These are phyloP conservation scores for Spheniscus mendiculus DNA, from an alignment of 2,113 vertebrate genomes.

Conservation along the genomic window DNA sequence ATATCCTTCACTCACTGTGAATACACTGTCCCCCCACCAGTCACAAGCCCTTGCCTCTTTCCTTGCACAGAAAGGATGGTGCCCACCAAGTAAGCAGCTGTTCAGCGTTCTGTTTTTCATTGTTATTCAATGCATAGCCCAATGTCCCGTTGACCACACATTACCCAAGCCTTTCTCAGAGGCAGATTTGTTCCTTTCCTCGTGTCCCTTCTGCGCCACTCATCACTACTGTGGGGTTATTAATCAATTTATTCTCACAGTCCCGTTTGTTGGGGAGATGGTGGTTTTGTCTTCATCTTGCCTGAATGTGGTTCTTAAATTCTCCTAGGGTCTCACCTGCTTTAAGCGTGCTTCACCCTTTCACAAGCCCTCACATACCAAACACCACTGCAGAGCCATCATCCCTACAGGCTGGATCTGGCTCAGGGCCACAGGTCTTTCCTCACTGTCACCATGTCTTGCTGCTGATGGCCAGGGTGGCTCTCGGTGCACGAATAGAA, in stretches of 20 bases:
- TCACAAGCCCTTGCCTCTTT: neutral
- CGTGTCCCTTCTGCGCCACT: neutral
- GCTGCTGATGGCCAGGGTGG: neutral
- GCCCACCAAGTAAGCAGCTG: neutral
- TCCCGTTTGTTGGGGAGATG: rapidly evolving
- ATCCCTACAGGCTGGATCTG: neutral
- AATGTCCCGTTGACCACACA: neutral
- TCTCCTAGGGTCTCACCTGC: too few species aligned
- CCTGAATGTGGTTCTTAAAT: neutral
- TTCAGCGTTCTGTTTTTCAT: neutral
- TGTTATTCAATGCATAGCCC: neutral
- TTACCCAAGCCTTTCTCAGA: neutral
- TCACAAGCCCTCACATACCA: neutral
- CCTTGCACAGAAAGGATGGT: neutral
- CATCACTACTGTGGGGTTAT: neutral
- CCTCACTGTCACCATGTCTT: neutral
- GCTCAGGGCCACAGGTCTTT: neutral
- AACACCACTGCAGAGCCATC: neutral
- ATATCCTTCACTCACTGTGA: neutral
- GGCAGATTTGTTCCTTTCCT: neutral
- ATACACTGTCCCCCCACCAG: neutral
- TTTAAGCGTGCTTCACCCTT: neutral
- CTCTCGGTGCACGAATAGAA: neutral
- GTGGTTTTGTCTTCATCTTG: neutral
- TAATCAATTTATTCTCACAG: neutral